These are phyloP conservation scores for Nematopogon swammerdamellus DNA, from an alignment of 2,888 invertebrate species.

Conservation along the genomic window DNA sequence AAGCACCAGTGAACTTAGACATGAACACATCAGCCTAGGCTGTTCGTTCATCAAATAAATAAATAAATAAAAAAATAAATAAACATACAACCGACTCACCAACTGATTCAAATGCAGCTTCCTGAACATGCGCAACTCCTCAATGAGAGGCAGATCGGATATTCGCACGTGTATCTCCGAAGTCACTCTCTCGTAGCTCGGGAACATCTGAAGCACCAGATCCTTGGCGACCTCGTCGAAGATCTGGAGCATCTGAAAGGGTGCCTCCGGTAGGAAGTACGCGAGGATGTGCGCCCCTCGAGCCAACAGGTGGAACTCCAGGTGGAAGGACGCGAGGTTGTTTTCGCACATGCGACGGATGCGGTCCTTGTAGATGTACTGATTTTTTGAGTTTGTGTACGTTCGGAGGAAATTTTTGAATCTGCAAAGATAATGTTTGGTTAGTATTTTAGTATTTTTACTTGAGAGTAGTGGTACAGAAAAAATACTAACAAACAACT, in stretches of 20 bases:
- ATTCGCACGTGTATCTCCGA: slow-evolving; percentile 94
- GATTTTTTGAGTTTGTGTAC: slow-evolving; percentile 81
- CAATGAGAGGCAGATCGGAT: slow-evolving; percentile 91
- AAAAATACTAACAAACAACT: no score
- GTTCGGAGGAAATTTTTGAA: slow-evolving; percentile 92
- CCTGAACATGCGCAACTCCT: slow-evolving; percentile 90
- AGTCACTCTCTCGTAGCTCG: slow-evolving; percentile 93
- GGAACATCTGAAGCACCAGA: slow-evolving; percentile 90
- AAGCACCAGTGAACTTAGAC: no score
- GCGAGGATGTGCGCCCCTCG: slow-evolving; percentile 90
- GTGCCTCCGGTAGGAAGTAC: slow-evolving; percentile 97
- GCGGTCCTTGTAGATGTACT: slow-evolving; percentile 87
- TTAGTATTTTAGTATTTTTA: not conserved
- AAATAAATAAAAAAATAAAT: no score
- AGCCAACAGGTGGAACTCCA: slow-evolving; percentile 91
- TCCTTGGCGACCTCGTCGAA: slow-evolving; percentile 94
- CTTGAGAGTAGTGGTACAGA: no score
- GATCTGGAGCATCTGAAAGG: slow-evolving; percentile 93
- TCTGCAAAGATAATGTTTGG: slow-evolving; percentile 31
- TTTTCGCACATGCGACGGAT: slow-evolving; percentile 94
- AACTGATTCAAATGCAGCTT: slow-evolving; percentile 91
- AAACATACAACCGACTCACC: slow-evolving; percentile 54
- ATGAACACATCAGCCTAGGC: no score
- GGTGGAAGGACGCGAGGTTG: slow-evolving; percentile 84
- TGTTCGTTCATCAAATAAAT: no score